Conservation (phyloP, 2,888 invertebrate genomes). For the Lepidonotus clava region DNA sequence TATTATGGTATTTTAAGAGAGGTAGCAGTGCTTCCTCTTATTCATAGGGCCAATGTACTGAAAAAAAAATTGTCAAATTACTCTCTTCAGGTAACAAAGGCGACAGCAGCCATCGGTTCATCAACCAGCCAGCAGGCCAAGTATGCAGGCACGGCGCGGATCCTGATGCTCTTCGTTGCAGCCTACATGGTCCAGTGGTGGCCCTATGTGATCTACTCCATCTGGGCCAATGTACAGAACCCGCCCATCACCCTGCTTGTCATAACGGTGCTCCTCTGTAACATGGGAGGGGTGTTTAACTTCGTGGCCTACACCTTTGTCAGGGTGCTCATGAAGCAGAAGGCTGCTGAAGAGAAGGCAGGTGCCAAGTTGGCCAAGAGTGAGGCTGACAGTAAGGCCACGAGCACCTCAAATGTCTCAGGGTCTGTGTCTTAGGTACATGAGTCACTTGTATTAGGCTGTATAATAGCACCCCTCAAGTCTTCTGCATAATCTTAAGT, state of each 20-base stretch:
- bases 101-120: not conserved
- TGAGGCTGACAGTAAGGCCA: not conserved
- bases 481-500: too few relatives aligned
- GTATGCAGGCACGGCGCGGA: not conserved
- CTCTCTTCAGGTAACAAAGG: not conserved
- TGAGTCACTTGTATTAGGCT: too few relatives aligned
- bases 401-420: not conserved
- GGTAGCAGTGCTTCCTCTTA: too few relatives aligned
- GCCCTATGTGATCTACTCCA: conserved; percentile 3
- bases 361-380: not conserved
- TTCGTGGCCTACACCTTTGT: conserved; percentile 35
- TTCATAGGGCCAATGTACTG: too few relatives aligned
- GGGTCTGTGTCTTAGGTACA: too few relatives aligned
- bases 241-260: not conserved
- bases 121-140: conserved; percentile 13
- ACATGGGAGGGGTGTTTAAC: conserved; percentile 47
- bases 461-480: too few relatives aligned
- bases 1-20: too few relatives aligned
- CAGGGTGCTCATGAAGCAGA: not conserved
- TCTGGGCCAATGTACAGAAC: conserved; percentile 1
- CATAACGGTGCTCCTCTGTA: not conserved
- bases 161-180: conserved; percentile 34
- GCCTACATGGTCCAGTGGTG: conserved; percentile 45
- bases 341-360: not conserved
- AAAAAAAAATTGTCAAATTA: too few relatives aligned